These are phyloP conservation scores for Chloroceryle inda DNA, from an alignment of 2,797 vertebrate species.

Conservation along the genomic window DNA sequence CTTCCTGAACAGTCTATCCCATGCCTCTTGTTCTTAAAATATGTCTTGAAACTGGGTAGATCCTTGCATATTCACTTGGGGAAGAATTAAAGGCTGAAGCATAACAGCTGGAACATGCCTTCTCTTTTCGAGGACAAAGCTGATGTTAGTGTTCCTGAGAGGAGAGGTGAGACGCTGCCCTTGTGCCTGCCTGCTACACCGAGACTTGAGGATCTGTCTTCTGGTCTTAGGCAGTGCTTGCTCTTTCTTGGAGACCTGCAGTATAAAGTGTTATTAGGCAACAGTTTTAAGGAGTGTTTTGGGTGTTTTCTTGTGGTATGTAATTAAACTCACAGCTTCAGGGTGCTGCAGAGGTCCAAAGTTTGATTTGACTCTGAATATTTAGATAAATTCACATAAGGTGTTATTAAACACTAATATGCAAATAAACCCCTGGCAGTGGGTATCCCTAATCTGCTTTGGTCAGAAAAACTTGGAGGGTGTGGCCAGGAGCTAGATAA, in stretches of 20 bases:
- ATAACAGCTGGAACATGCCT: accelerated
- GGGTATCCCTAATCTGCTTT: neutral
- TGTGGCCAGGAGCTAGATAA: neutral
- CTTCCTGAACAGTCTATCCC: neutral
- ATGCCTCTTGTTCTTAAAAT: conserved; percentile 3
- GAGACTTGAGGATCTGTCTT: neutral
- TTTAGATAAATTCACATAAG: neutral
- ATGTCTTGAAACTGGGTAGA: neutral
- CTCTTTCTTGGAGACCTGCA: neutral
- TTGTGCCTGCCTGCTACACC: neutral
- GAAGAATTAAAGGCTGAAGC: neutral
- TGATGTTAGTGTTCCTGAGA: neutral
- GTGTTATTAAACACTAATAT: neutral
- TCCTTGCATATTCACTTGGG: neutral
- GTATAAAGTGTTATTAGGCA: neutral
- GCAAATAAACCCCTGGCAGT: neutral
- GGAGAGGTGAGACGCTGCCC: neutral
- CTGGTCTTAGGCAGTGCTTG: neutral
- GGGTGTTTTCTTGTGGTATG: neutral
- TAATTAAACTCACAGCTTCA: neutral
- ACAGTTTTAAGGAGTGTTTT: neutral
- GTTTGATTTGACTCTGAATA: neutral
- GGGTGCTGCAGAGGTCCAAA: neutral
- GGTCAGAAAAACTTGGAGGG: neutral
- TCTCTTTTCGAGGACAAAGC: neutral